Evolutionary conservation across 1,140 invertebrate genomes (phyloP).

Genomic region (Homarus americanus): DNA sequence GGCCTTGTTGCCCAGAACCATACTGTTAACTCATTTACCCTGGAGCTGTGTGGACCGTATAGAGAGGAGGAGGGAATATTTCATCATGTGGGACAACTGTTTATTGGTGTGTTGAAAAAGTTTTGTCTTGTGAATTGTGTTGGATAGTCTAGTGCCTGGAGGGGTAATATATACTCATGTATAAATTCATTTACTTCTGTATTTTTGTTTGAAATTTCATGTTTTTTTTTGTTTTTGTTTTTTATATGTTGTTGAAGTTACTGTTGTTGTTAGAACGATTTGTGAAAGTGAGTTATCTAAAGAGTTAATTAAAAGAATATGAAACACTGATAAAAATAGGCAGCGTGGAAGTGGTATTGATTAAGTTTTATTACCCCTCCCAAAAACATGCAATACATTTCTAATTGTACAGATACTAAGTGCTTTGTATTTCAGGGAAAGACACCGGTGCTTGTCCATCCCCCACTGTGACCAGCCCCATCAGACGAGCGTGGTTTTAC

Average conservation of each 20-base stretch:
- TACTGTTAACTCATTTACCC: slow-evolving; percentile 26
- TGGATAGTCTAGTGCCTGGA: background rate
- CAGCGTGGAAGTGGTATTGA: too few relatives aligned
- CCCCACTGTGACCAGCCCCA: slow-evolving; percentile 22
- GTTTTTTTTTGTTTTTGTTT: background rate
- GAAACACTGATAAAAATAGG: too few relatives aligned
- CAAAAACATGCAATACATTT: background rate
- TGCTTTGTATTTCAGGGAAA: slow-evolving; percentile 26
- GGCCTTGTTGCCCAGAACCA: slow-evolving; percentile 16
- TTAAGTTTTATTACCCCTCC: background rate
- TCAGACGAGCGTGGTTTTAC: slow-evolving; percentile 58
- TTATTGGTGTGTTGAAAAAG: slow-evolving; percentile 24
- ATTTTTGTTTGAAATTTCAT: background rate
- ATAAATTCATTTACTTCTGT: background rate
- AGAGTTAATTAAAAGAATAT: too few relatives aligned
- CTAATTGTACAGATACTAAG: background rate
- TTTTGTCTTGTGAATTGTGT: background rate
- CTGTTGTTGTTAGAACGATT: background rate
- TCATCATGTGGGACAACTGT: slow-evolving; percentile 26
- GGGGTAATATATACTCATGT: background rate
- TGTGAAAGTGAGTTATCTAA: too few relatives aligned
- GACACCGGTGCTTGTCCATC: slow-evolving; percentile 14
- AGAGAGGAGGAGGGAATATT: background rate
- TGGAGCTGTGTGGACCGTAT: slow-evolving; percentile 62
- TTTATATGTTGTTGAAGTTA: background rate